phyloP scores from a whole-genome alignment of 2,113 vertebrate species.

The Tachysurus fulvidraco region DNA sequence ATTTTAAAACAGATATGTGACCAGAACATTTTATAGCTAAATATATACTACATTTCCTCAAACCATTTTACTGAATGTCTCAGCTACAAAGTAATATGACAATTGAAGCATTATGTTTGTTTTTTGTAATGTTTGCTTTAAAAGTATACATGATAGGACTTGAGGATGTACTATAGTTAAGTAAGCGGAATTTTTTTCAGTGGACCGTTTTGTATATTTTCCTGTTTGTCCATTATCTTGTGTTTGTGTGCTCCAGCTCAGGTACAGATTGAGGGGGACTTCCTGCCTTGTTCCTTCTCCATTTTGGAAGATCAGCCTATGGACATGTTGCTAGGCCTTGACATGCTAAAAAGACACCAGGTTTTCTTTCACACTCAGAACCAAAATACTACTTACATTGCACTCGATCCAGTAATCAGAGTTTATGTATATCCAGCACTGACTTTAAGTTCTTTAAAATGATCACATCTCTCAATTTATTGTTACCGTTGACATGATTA shows the following conservation, averaged over 20 bases:
- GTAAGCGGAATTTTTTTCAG: neutral
- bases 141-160: neutral
- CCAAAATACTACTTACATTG: neutral
- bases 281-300: conserved; percentile 95
- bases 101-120: neutral
- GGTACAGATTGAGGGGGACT: conserved; percentile 97
- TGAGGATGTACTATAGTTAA: neutral
- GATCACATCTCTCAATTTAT: neutral
- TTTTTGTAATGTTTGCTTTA: neutral
- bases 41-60: too few relatives aligned
- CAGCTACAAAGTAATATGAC: neutral
- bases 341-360: conserved; percentile 99
- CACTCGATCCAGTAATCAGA: neutral
- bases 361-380: conserved; percentile 63
- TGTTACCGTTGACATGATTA: neutral
- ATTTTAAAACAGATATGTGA: neutral
- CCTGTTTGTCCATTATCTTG: neutral
- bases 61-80: neutral
- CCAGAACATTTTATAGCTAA: neutral
- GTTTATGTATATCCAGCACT: neutral
- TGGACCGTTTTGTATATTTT: neutral
- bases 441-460: neutral
- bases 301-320: conserved; percentile 98
- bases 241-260: conserved; percentile 79
- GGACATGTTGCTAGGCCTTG: conserved; percentile 98